Base-by-base conservation (phyloP, 2,888 invertebrate species). In the Lochmaea capreae region DNA sequence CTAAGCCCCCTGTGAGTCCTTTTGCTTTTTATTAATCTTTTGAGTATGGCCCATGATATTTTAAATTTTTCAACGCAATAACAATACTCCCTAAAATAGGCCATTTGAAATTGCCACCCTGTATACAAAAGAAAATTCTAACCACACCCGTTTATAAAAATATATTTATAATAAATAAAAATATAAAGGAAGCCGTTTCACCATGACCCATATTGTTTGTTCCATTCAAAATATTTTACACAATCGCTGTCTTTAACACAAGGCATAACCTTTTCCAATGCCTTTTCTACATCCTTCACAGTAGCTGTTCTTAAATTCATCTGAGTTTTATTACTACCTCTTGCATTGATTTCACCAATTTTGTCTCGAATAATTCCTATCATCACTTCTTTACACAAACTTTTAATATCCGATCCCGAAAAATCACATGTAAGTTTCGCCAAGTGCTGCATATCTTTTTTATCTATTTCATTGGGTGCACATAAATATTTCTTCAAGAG, bases 361-460 rank as follows among this genome's bases (percentile, higher is more conserved):
- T 80, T 81, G 71, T 93, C 83, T 77, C 96, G 89, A 33, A 97
- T 90, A 39, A 92, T 91, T 42, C 90, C 89, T 95, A 98, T 97
- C 72, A 94, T 91, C 0, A 95, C 93, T 89, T 97, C 97, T 86
- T 97, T 97, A 85, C 96, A 96, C 43, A 95, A 91, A 77, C 94
- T 87, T 82, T 94, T 93, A 65, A 98, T 91, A 84, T 98, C 98
- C 12, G 96, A 95, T 0, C 97, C 96, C 0, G 97, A 96, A 84
- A 95, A 97, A 4, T 93, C 92, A 14, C 92, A 91, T 0, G 95
- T 95, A 69, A 87, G 84, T 5, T 85, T 80, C 0, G 91, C 89
- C 78, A 93, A 81, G 46, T 75, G 71, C 12, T 76, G 75, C 58
- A 89, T 89, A 71, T 90, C 88, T 4, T 87, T 82, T 18, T 77